Evolutionary conservation across 2,888 invertebrate genomes (phyloP), one percentile per base, ranked within the genome.

Genomic region (Scaptomyza reducta): DNA sequence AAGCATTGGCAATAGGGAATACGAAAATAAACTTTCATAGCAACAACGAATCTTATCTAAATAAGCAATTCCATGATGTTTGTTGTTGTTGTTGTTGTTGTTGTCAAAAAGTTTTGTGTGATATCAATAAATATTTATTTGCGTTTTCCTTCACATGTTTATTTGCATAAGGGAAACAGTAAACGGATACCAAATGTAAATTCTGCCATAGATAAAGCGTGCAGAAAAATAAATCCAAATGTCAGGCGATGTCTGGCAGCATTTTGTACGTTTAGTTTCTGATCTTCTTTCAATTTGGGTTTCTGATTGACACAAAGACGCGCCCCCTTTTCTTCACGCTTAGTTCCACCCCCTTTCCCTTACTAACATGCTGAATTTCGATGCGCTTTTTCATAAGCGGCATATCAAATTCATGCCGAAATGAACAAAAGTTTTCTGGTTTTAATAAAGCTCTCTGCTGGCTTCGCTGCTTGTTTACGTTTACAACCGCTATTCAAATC

Each of bases 371-470:
- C 18, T 13, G 10, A 44, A 14, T 40, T 59, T 50, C 33, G 66
- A 31, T 59, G 44, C 58, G 57, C 38, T 38, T 58, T 74, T 66
- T 49, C 66, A 42, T 84, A 81, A 87, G 74, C 74, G 33, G 68
- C 76, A 71, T 81, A 82, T 78, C 70, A 66, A 87, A 85, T 82
- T 82, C 40, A 40, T 76, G 82, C 57, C 67, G 65, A 82, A 66
- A 50, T 68, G 65, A 74, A 74, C 74, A 69, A 63, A 67, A 65
- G 0, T 46, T 67, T 65, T 64, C 62, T n/a, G n/a, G 51, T 47
- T 40, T 51, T n/a, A n/a, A n/a, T n/a, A n/a, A n/a, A 22, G 22
- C 22, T 25, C 42, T 35, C 45, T 13, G 69, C 45, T 18, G 29
- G 16, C 60, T 41, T 51, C 58, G 67, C 59, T 42, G 74, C 58